Conservation (phyloP, 1,140 invertebrate genomes). For the Leptinotarsa defecta region DNA sequence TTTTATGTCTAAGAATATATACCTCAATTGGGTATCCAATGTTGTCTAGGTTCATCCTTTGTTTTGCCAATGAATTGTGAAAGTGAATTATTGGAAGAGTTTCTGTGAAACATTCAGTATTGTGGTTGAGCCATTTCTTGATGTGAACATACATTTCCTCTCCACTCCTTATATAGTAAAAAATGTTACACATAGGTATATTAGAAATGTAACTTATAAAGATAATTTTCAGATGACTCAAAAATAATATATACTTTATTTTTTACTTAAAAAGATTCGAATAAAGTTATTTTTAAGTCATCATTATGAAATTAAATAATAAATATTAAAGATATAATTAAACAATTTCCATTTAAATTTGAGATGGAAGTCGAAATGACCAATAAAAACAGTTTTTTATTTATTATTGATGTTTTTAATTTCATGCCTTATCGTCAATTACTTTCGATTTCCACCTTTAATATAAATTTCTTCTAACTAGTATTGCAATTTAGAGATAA, state of each 20-base stretch:
- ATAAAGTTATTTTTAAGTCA: slow-evolving; percentile 25
- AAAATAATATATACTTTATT: slow-evolving; percentile 27
- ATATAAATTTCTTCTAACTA: slow-evolving; percentile 25
- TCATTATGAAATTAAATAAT: slow-evolving; percentile 11
- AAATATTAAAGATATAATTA: slow-evolving; percentile 7
- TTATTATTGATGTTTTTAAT: slow-evolving; percentile 15
- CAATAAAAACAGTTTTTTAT: background rate
- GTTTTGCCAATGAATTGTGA: slow-evolving; percentile 6
- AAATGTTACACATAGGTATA: slow-evolving; percentile 17
- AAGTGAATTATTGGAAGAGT: slow-evolving; percentile 5
- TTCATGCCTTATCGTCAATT: background rate
- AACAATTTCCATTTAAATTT: slow-evolving; percentile 22
- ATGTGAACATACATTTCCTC: slow-evolving; percentile 8
- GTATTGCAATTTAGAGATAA: slow-evolving; percentile 28
- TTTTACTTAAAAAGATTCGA: slow-evolving; percentile 16
- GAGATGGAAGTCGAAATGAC: slow-evolving; percentile 19
- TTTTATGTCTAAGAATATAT: too few species aligned
- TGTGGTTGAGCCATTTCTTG: slow-evolving; percentile 24
- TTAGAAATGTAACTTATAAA: slow-evolving; percentile 21
- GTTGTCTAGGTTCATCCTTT: background rate
- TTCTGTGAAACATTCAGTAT: slow-evolving; percentile 11
- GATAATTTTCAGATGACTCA: slow-evolving; percentile 10
- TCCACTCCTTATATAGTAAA: slow-evolving; percentile 17
- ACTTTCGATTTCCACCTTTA: slow-evolving; percentile 26
- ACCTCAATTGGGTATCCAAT: too few species aligned